Evolutionary conservation across 1,140 invertebrate genomes (phyloP).

Genomic region (Papilio polyxenes): DNA sequence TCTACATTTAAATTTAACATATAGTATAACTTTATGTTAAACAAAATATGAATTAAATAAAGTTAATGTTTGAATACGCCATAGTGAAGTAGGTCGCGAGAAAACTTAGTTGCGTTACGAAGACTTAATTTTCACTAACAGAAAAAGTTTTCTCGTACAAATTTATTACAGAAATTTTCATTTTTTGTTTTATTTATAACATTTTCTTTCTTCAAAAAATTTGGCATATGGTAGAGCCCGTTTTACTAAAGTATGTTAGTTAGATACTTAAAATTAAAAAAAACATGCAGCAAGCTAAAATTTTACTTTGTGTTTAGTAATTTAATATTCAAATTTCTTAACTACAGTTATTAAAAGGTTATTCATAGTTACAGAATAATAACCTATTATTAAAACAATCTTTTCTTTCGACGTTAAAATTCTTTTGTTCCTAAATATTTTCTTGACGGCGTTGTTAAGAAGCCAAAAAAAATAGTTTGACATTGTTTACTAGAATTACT

Average conservation of each 20-base stretch:
- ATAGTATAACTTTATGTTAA: not conserved
- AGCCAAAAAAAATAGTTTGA: not conserved
- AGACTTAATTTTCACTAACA: not conserved
- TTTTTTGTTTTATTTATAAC: not conserved
- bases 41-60: not conserved
- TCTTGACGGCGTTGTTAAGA: not conserved
- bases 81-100: not conserved
- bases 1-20: not conserved
- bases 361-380: slow-evolving; percentile 9
- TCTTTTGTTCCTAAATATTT: slow-evolving; percentile 4
- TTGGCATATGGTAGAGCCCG: too few relatives aligned
- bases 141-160: not conserved
- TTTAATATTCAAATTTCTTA: slow-evolving; percentile 16
- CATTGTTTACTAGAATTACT: not conserved
- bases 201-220: not conserved
- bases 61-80: not conserved
- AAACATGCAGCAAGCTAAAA: not conserved
- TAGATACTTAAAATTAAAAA: not conserved
- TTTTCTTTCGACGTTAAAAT: slow-evolving; percentile 10
- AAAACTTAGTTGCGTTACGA: not conserved
- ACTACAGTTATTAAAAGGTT: slow-evolving; percentile 4
- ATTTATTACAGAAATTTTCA: not conserved
- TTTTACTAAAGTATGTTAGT: not conserved
- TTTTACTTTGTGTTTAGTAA: not conserved
- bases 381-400: slow-evolving; percentile 8